phyloP scores from a whole-genome alignment of 2,888 invertebrate genomes.

The Drosophila atripex region DNA sequence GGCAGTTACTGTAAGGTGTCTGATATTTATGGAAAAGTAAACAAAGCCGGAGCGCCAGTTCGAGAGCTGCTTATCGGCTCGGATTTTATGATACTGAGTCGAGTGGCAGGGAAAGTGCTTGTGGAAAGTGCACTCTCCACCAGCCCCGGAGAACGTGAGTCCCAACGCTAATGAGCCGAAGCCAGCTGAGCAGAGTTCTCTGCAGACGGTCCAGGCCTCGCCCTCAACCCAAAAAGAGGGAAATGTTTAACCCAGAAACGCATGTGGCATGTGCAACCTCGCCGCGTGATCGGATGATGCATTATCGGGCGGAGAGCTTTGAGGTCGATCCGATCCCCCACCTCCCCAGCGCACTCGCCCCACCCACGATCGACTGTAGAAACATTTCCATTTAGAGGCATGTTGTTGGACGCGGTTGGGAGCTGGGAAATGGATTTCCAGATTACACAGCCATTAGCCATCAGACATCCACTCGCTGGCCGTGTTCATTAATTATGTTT shows the following conservation, averaged over 20 bases:
- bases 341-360: slow-evolving; percentile 3
- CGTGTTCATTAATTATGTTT: slow-evolving; percentile 65
- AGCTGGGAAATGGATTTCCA: slow-evolving; percentile 47
- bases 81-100: slow-evolving; percentile 24
- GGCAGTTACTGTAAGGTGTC: background rate
- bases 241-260: no score
- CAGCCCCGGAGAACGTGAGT: slow-evolving; percentile 56
- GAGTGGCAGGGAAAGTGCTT: slow-evolving; percentile 41
- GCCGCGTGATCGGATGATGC: slow-evolving; percentile 45
- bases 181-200: slow-evolving; percentile 30
- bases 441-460: slow-evolving; percentile 47
- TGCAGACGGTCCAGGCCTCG: slow-evolving; percentile 14
- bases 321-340: slow-evolving; percentile 27
- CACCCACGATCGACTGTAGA: slow-evolving; percentile 15
- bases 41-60: slow-evolving; percentile 42
- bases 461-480: slow-evolving; percentile 29
- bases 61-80: slow-evolving; percentile 44
- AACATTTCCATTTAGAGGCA: slow-evolving; percentile 59
- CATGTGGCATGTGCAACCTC: background rate
- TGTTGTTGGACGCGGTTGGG: slow-evolving; percentile 34
- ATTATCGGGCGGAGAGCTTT: slow-evolving; percentile 41
- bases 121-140: slow-evolving; percentile 24
- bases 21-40: slow-evolving; percentile 17
- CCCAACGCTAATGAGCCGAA: slow-evolving; percentile 54
- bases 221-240: slow-evolving; percentile 6